Percentiles rank a stretch among this genome's conserved stretches.
Conservation (phyloP, 2,797 vertebrate species). For the Molossus alvarezi region DNA sequence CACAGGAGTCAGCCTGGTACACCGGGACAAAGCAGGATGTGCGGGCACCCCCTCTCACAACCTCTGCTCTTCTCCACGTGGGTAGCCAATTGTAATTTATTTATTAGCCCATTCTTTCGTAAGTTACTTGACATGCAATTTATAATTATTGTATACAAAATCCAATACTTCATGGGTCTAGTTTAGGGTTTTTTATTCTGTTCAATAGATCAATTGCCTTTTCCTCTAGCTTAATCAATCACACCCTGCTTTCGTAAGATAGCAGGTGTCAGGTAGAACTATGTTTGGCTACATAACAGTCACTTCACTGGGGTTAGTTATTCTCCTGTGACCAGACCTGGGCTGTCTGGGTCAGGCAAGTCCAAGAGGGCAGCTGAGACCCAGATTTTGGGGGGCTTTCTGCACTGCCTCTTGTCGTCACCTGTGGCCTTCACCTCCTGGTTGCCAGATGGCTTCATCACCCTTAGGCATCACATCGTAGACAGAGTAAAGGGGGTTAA, state of each 20-base stretch:
- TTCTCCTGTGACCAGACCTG: not conserved
- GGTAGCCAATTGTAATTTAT: not conserved
- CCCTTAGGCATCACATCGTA: not conserved
- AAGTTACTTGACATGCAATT: not conserved
- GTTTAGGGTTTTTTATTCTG: not conserved
- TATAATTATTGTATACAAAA: not conserved
- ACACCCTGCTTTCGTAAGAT: not conserved
- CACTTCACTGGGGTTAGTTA: not conserved
- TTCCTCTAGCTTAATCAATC: not conserved
- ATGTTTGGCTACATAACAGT: not conserved
- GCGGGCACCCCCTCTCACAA: too few species aligned
- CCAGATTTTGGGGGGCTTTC: not conserved
- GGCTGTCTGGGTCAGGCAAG: not conserved
- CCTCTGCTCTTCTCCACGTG: not conserved
- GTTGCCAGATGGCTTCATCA: not conserved
- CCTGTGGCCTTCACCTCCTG: not conserved
- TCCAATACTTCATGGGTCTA: not conserved
- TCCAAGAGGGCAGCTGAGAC: not conserved
- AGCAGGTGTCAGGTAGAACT: not conserved
- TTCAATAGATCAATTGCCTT: not conserved
- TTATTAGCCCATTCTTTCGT: not conserved
- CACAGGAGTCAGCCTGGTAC: fast-evolving
- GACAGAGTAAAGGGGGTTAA: not conserved
- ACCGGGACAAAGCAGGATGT: not conserved
- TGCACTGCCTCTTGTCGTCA: not conserved